Percentiles rank a stretch among this genome's conserved stretches.
Conservation (phyloP, 2,113 vertebrate species). For the Nibea coibor region DNA sequence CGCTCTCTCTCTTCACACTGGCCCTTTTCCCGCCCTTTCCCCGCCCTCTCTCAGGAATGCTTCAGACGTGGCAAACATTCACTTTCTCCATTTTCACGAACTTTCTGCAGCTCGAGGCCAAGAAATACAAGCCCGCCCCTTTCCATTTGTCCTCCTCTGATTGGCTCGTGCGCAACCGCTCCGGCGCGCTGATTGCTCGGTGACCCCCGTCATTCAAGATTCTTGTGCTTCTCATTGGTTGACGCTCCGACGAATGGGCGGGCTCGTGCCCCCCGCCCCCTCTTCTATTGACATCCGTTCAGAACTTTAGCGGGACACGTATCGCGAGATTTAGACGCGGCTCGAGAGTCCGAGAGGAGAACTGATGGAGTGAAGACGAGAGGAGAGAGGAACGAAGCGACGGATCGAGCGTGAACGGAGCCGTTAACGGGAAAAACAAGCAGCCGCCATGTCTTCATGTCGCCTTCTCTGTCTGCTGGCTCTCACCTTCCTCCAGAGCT, state of each 20-base stretch:
- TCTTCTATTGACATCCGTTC: slow-evolving; percentile 18
- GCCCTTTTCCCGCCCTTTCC: not conserved
- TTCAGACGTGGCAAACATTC: slow-evolving; percentile 72
- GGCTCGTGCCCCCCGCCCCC: fast-evolving
- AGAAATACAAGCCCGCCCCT: not conserved
- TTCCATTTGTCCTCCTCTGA: slow-evolving; percentile 55
- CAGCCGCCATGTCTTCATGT: slow-evolving; percentile 37
- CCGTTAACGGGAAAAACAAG: too few relatives aligned
- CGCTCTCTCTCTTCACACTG: not conserved
- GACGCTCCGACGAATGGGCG: fast-evolving
- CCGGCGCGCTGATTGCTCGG: not conserved
- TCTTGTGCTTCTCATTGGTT: slow-evolving; percentile 32
- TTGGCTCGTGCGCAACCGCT: slow-evolving; percentile 45
- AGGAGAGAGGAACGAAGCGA: not conserved
- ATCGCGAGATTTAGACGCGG: slow-evolving; percentile 32
- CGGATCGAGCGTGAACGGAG: not conserved
- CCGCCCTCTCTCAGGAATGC: slow-evolving; percentile 17
- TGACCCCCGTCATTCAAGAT: fast-evolving
- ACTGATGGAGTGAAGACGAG: not conserved
- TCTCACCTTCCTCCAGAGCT: slow-evolving; percentile 19
- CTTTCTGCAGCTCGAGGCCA: slow-evolving; percentile 54
- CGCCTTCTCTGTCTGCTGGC: slow-evolving; percentile 15
- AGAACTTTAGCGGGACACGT: fast-evolving
- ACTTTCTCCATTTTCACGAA: slow-evolving; percentile 57
- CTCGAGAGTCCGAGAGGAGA: too few relatives aligned